phyloP scores from a whole-genome alignment of 2,888 invertebrate species.

The Scaptomyza caliginosa region DNA sequence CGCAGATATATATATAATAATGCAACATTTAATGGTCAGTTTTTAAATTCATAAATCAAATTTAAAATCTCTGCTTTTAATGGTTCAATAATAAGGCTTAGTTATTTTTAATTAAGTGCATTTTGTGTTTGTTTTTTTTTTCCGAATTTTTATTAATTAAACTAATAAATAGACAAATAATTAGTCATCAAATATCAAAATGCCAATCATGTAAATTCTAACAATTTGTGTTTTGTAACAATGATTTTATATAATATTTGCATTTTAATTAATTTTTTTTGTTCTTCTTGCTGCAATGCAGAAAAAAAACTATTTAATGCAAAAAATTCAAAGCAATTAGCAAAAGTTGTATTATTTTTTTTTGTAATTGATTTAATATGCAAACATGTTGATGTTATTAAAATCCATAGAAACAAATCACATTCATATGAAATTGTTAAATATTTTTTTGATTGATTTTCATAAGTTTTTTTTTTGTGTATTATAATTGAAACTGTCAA shows the following conservation, averaged over 20 bases:
- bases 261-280: neutral
- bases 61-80: neutral
- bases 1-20: neutral
- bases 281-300: neutral
- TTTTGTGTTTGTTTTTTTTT: neutral
- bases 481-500: conserved; percentile 63
- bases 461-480: neutral
- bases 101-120: neutral
- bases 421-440: neutral
- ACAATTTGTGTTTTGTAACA: neutral
- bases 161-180: conserved; percentile 1
- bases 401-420: neutral
- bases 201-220: neutral
- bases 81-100: neutral
- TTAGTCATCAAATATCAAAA: neutral
- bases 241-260: neutral
- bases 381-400: neutral
- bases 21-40: too few relatives aligned
- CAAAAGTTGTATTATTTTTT: conserved; percentile 1
- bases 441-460: neutral
- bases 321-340: conserved; percentile 2
- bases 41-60: too few relatives aligned
- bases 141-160: neutral
- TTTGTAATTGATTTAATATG: conserved; percentile 1
- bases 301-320: neutral